Percentiles rank a stretch among this genome's conserved stretches.
phyloP scores from a whole-genome alignment of 2,888 invertebrate species.

The Minunthozetes semirufus region DNA sequence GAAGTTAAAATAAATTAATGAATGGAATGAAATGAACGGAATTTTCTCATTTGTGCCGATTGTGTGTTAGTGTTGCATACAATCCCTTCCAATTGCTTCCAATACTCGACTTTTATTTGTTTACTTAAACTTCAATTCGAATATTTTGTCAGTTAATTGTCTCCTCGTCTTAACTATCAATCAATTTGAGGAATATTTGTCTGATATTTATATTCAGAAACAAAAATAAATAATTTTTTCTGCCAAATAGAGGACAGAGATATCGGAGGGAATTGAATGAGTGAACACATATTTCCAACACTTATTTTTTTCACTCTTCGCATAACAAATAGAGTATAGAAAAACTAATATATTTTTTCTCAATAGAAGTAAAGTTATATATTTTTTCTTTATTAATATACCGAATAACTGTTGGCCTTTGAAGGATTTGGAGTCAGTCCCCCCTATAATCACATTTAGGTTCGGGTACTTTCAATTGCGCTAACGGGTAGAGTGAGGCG shows the following conservation, averaged over 20 bases:
- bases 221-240: background rate
- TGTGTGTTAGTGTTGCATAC: background rate
- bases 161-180: background rate
- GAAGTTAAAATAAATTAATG: slow-evolving; percentile 18
- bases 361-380: background rate
- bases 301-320: background rate
- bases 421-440: background rate
- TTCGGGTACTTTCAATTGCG: background rate
- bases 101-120: background rate
- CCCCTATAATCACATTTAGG: slow-evolving; percentile 11
- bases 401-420: slow-evolving; percentile 4
- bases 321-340: background rate
- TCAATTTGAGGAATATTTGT: background rate
- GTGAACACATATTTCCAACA: background rate
- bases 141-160: slow-evolving; percentile 17
- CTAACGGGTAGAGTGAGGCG: slow-evolving; percentile 3
- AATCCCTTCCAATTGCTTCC: slow-evolving; percentile 9
- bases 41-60: background rate
- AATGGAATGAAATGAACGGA: background rate
- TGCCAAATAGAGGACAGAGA: too few species aligned
- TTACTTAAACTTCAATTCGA: slow-evolving; percentile 16
- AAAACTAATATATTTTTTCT: background rate
- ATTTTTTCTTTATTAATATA: slow-evolving; percentile 12
- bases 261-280: too few species aligned
- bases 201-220: background rate